A percentile compares a stretch with the other conserved stretches of the same genome.
phyloP scores from a whole-genome alignment of 2,797 vertebrate species.

The Craterocephalus amniculus region DNA sequence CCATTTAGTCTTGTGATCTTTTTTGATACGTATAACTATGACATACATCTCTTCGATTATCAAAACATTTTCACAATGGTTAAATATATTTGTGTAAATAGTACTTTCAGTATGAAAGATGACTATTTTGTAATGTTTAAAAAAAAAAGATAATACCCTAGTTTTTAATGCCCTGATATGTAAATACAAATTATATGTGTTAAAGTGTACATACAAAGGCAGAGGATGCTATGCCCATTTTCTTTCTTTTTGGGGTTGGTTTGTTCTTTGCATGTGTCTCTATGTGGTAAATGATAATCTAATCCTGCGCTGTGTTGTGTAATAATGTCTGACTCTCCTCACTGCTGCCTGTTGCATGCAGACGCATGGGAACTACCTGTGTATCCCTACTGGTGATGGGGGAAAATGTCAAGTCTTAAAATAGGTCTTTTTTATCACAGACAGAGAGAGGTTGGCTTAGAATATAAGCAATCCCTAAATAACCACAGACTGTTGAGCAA shows the following conservation, averaged over 20 bases:
- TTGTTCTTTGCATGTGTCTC: constrained; percentile 97
- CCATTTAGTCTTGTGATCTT: constrained; percentile 80
- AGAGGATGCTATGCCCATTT: constrained; percentile 86
- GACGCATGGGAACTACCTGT: constrained; percentile 87
- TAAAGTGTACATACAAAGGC: constrained; percentile 97
- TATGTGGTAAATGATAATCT: constrained; percentile 94
- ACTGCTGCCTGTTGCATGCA: constrained; percentile 89
- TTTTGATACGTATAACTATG: constrained; percentile 76
- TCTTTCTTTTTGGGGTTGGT: constrained; percentile 71
- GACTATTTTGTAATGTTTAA: constrained; percentile 99
- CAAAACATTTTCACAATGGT: constrained; percentile 84
- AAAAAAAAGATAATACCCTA: constrained; percentile 86
- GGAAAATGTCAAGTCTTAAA: constrained; percentile 86
- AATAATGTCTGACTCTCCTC: constrained; percentile 85
- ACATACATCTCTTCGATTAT: constrained; percentile 77
- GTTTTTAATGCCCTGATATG: constrained; percentile 95
- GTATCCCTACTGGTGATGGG: constrained; percentile 84
- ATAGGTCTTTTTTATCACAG: constrained; percentile 80
- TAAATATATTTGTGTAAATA: constrained; percentile 94
- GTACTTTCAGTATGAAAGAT: constrained; percentile 97
- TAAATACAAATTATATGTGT: constrained; percentile 93
- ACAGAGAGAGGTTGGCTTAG: constrained; percentile 74
- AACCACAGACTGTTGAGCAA: constrained; percentile 80
- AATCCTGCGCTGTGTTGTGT: constrained; percentile 85
- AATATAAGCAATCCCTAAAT: constrained; percentile 78